Conservation (phyloP, 2,113 vertebrate genomes). For the Odontesthes bonariensis region DNA sequence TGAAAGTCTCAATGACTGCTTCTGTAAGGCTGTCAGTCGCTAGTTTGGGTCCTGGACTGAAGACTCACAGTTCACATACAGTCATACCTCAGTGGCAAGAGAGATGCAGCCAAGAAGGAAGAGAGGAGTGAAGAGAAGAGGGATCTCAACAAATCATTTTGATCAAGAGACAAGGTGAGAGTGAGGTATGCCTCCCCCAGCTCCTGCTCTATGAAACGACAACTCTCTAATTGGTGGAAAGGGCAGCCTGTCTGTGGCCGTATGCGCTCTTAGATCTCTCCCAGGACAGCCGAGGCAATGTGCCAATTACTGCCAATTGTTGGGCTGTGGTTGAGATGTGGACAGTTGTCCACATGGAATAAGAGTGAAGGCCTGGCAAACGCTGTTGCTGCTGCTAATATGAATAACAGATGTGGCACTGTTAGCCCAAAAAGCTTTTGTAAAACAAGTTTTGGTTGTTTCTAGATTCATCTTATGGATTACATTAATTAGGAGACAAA, state of each 20-base stretch:
- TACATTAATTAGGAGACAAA: not conserved
- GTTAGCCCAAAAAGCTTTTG: not conserved
- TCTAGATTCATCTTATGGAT: not conserved
- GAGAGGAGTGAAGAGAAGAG: conserved; percentile 57
- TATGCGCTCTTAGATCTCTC: conserved; percentile 81
- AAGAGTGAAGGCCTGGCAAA: conserved; percentile 68
- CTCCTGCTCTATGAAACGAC: conserved; percentile 71
- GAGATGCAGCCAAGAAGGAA: conserved; percentile 41
- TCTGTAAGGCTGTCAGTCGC: conserved; percentile 69
- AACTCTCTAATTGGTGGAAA: conserved; percentile 85
- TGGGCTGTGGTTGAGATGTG: conserved; percentile 83
- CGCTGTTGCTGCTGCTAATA: conserved; percentile 62
- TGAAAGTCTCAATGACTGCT: conserved; percentile 69
- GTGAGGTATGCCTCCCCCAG: conserved; percentile 74
- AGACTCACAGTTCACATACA: conserved; percentile 71
- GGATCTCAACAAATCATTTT: conserved; percentile 77
- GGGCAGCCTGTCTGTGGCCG: conserved; percentile 80
- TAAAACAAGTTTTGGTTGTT: conserved; percentile 13
- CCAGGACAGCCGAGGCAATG: conserved; percentile 80
- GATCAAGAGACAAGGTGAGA: conserved; percentile 80
- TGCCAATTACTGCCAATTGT: conserved; percentile 88
- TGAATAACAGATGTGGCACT: conserved; percentile 46
- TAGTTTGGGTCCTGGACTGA: conserved; percentile 68
- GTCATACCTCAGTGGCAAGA: conserved; percentile 53
- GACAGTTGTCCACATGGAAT: conserved; percentile 84